These are phyloP conservation scores for Acheta domesticus DNA, from an alignment of 2,888 invertebrate species.

Conservation along the genomic window DNA sequence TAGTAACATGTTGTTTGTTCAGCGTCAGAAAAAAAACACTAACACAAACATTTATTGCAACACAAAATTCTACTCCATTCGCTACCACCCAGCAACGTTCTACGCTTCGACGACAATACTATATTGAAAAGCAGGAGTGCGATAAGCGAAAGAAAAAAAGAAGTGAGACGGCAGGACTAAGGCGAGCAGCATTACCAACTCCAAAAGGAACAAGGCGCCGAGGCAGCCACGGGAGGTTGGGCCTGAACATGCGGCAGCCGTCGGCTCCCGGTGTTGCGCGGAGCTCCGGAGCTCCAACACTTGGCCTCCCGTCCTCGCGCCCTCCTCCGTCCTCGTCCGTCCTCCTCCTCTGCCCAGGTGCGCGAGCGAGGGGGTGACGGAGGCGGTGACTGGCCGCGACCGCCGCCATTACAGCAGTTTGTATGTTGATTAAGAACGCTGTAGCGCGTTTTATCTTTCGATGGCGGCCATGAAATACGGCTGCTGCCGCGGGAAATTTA, in stretches of 20 bases:
- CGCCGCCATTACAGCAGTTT: not conserved
- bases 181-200: not conserved
- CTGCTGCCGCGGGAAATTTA: not conserved
- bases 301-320: not conserved
- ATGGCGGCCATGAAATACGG: slow-evolving; percentile 2
- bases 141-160: too few species aligned
- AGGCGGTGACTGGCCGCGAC: not conserved
- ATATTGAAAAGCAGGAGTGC: too few species aligned
- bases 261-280: not conserved
- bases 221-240: not conserved
- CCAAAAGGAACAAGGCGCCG: not conserved
- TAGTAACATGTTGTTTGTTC: too few species aligned
- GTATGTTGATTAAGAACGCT: slow-evolving; percentile 10
- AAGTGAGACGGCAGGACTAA: too few species aligned
- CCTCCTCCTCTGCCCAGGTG: not conserved
- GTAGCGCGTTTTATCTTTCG: slow-evolving; percentile 9
- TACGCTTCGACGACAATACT: too few species aligned
- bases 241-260: not conserved
- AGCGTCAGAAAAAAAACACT: too few species aligned
- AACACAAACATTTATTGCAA: too few species aligned
- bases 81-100: too few species aligned
- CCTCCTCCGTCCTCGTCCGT: not conserved
- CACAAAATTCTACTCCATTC: too few species aligned
- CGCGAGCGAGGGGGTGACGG: not conserved
- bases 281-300: not conserved